Evolutionary conservation across 2,113 vertebrate genomes (phyloP).

Genomic region (Eulemur macaco): DNA sequence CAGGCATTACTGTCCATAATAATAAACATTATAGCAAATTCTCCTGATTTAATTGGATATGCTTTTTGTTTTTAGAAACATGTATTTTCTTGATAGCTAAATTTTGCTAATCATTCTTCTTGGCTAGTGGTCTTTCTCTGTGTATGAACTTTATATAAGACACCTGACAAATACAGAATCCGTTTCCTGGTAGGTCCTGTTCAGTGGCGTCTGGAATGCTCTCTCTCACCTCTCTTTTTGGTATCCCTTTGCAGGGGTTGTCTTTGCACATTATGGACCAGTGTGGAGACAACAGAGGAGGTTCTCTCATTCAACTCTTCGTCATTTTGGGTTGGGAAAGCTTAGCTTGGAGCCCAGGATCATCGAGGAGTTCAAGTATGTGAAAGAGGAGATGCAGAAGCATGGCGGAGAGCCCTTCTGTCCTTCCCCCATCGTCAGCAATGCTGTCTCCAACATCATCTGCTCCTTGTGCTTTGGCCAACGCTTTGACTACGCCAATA

Average conservation of each 20-base stretch:
- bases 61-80: neutral
- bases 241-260: conserved; percentile 87
- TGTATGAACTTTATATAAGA: neutral
- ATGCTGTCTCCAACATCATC: conserved; percentile 94
- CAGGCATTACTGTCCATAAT: neutral
- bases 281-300: conserved; percentile 94
- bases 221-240: neutral
- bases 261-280: conserved; percentile 94
- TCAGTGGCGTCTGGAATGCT: neutral
- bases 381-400: conserved; percentile 90
- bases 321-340: conserved; percentile 94
- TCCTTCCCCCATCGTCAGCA: conserved; percentile 87
- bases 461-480: conserved; percentile 93
- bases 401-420: conserved; percentile 83
- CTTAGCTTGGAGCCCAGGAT: conserved; percentile 94
- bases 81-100: neutral
- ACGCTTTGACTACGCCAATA: conserved; percentile 91
- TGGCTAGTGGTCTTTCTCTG: neutral
- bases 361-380: conserved; percentile 87
- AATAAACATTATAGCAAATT: neutral
- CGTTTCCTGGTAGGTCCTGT: neutral
- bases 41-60: neutral
- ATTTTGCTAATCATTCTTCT: neutral
- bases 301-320: conserved; percentile 93
- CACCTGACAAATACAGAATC: neutral